Evolutionary conservation across 1,140 invertebrate species (phyloP), one percentile per base, ranked within the genome.

Genomic region (Scaptomyza pallida): DNA sequence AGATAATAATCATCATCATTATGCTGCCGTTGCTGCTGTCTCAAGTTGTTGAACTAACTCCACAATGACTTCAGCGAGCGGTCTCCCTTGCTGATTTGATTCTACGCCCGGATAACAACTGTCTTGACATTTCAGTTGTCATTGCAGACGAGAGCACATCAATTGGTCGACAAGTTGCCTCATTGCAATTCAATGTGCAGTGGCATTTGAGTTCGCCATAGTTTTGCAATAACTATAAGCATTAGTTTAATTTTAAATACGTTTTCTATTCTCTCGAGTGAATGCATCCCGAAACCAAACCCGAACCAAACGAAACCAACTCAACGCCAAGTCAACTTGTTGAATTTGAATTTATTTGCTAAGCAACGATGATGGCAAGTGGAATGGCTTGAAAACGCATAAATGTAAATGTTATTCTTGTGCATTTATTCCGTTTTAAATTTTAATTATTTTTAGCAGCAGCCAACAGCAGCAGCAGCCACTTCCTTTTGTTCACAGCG

Each of bases 331-430:
- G 19, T 41, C 64, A 80, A 80, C 77, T 80, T 80, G 77, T 80
- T 80, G 77, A 80, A 79, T 80, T 75, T 80, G 52, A 75, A 80
- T 80, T 80, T 75, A 60, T 80, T 75, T 57, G 65, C 57, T 56
- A 37, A 59, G 57, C 52, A 35, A 47, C 26, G 37, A 65, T 15
- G 19, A n/a, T n/a, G n/a, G n/a, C 9, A 47, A 12, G 21, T 13
- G 16, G 23, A 40, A 52, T 37, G 40, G 26, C 40, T 16, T 13
- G 37, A 17, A 73, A 78, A 78, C 69, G 75, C 75, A 80, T 80
- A 80, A 80, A 80, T 80, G 77, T 80, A 80, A 80, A 80, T 80
- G 72, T 80, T 80, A 80, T 80, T 80, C 77, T 80, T 80, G 72
- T 80, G 77, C 72, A 80, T 80, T 80, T 80, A 80, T 80, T 80